Percentiles rank a stretch among this genome's conserved stretches.
phyloP scores from a whole-genome alignment of 2,888 invertebrate genomes.

The Teleogryllus oceanicus region DNA sequence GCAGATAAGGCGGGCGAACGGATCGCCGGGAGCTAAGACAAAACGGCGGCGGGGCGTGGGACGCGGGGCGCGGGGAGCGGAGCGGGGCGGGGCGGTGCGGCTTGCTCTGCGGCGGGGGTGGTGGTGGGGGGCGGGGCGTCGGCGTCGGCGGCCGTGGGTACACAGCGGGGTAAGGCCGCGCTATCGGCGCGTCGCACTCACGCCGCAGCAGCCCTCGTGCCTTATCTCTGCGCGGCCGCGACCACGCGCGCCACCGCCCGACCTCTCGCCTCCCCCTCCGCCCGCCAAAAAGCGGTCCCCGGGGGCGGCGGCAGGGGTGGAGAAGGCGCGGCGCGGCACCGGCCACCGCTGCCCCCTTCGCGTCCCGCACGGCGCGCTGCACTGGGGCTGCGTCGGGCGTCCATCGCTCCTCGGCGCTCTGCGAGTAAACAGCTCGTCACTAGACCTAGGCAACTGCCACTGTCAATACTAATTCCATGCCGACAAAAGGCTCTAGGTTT shows the following conservation, averaged over 20 bases:
- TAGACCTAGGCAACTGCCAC: too few species aligned
- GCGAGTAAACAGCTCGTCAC: too few species aligned
- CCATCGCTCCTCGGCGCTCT: too few species aligned
- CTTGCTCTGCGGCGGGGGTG: background rate
- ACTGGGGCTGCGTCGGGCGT: too few species aligned
- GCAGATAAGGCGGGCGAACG: background rate
- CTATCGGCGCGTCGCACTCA: constrained; percentile 19
- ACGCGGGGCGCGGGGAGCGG: background rate
- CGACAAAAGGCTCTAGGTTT: too few species aligned
- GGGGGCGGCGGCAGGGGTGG: too few species aligned
- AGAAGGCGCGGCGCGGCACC: too few species aligned
- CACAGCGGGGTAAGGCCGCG: background rate
- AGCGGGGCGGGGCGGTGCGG: background rate
- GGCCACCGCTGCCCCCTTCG: too few species aligned
- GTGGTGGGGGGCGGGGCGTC: background rate
- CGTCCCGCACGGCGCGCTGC: too few species aligned
- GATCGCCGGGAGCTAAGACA: background rate
- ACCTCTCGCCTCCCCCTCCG: background rate
- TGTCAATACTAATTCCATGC: too few species aligned
- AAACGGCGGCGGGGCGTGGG: background rate
- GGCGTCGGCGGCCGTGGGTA: background rate
- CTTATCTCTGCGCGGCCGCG: constrained; percentile 28
- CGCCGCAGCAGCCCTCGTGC: constrained; percentile 24
- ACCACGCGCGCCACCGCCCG: constrained; percentile 27
- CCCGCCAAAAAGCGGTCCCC: too few species aligned